Conservation (phyloP, 1,140 invertebrate genomes). For the Zaprionus taronus region DNA sequence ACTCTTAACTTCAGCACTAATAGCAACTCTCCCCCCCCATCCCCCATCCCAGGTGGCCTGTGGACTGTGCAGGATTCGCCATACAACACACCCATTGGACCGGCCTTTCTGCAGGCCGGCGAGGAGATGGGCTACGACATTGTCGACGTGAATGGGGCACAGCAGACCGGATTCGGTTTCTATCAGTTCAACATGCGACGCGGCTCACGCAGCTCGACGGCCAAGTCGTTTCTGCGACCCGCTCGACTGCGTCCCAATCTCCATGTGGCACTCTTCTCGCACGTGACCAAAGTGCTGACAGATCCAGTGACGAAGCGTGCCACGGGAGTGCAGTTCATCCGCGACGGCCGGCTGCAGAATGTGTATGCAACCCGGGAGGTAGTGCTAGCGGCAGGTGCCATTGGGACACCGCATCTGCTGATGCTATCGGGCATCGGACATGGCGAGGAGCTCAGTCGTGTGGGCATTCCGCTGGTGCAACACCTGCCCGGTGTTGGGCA, state of each 20-base stretch:
- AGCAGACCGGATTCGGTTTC: constrained; percentile 92
- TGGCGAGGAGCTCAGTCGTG: constrained; percentile 87
- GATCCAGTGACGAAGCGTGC: constrained; percentile 89
- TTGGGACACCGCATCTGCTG: constrained; percentile 91
- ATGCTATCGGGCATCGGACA: constrained; percentile 95
- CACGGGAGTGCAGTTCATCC: constrained; percentile 91
- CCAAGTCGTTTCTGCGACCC: constrained; percentile 92
- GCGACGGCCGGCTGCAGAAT: constrained; percentile 87
- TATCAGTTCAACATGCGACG: constrained; percentile 93
- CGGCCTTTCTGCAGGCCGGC: constrained; percentile 94
- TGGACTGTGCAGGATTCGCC: constrained; percentile 92
- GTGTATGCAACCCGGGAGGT: constrained; percentile 91
- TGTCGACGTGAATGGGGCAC: constrained; percentile 90
- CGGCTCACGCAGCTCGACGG: constrained; percentile 90
- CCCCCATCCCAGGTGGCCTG: constrained; percentile 90
- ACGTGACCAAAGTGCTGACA: constrained; percentile 91
- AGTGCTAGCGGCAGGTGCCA: constrained; percentile 91
- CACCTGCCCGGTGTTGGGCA: constrained; percentile 91
- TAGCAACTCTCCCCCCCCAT: not conserved
- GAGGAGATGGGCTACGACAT: constrained; percentile 96
- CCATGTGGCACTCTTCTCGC: constrained; percentile 90
- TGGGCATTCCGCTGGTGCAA: constrained; percentile 88
- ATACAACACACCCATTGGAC: constrained; percentile 91
- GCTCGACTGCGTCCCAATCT: constrained; percentile 90
- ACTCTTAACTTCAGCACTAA: not conserved